Conservation (phyloP, 2,888 invertebrate species). For the Minunthozetes semirufus region DNA sequence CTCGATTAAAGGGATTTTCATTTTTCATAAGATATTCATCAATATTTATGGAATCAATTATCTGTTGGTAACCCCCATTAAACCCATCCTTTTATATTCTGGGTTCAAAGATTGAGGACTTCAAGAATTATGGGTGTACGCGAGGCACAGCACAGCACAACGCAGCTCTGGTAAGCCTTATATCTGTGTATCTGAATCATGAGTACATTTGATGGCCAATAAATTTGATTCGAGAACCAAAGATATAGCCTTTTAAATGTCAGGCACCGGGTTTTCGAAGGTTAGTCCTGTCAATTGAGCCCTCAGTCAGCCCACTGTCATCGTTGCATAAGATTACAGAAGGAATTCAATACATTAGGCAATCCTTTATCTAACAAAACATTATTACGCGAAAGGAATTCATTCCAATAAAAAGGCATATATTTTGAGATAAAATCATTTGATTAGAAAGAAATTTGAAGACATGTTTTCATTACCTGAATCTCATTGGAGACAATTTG, state of each 20-base stretch:
- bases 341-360: neutral
- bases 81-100: too few species aligned
- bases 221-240: neutral
- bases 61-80: too few species aligned
- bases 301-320: slow-evolving; percentile 18
- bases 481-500: neutral
- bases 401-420: neutral
- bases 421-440: neutral
- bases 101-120: too few species aligned
- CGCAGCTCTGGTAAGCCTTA: too few species aligned
- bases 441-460: neutral
- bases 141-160: too few species aligned
- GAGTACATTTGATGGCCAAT: neutral
- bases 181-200: neutral
- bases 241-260: neutral
- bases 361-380: neutral
- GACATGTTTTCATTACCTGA: neutral
- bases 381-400: neutral
- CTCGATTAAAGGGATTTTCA: too few species aligned
- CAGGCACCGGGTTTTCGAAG: neutral
- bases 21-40: too few species aligned
- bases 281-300: slow-evolving; percentile 14
- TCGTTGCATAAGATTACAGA: slow-evolving; percentile 15
- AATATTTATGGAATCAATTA: too few species aligned
- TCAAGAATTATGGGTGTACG: too few species aligned